Base-by-base conservation (phyloP, 2,888 invertebrate genomes). In the Diachrysia chrysitis region DNA sequence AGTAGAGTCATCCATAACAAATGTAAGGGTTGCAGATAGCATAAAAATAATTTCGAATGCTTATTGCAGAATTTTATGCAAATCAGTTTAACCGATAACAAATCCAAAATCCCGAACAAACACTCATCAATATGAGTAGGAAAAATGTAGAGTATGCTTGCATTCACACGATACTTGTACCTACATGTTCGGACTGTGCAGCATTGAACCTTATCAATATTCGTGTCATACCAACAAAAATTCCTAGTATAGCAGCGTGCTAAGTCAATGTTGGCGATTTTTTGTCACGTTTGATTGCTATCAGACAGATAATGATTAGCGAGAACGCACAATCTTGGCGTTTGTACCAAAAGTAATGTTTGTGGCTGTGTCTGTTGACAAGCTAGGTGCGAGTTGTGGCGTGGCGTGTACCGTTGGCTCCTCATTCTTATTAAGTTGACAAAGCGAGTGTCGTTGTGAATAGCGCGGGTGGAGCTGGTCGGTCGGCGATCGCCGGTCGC, bases 391-490 rank as follows among this genome's bases (percentile, higher is more conserved):
- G 58, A 60, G 51, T 63, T 73, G 69, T 90, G 89, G 90, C 89
- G 69, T 90, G 89, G 90, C 89, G 90, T 90, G 69, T 90, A 89
- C 90, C 89, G 91, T 91, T 90, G 86, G 77, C 76, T 79, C 77
- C 79, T 82, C 83, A 86, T 89, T 89, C 82, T 84, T 85, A 83
- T 84, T 83, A 66, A 87, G 87, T 89, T 90, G 92, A 93, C 92
- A 92, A 93, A 89, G 90, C 82, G 83, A 80, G 80, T 66, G 77
- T 81, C 72, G 74, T 79, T 75, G 70, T 79, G 82, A 80, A 76
- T 80, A 78, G 79, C 82, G 80, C 83, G 84, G 82, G 81, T 69
- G 84, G 93, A 92, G 92, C 91, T 91, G 93, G 89, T 76, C 83
- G 84, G 85, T 85, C 83, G 88, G 85, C 85, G 85, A 85, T 85